Evolutionary conservation across 2,797 vertebrate genomes (phyloP).

Genomic region (Numenius phaeopus): DNA sequence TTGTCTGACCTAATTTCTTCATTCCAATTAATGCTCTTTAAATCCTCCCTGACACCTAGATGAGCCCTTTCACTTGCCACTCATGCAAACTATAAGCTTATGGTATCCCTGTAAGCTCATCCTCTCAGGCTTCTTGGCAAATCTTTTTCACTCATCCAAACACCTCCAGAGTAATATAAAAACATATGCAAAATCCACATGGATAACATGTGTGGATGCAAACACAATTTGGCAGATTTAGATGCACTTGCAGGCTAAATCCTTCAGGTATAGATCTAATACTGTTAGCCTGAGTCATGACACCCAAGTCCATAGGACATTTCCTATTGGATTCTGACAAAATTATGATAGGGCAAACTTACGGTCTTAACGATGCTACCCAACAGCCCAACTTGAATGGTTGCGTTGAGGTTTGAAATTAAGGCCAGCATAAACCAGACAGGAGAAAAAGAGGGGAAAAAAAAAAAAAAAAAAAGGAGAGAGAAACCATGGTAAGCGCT

Average conservation of each 20-base stretch:
- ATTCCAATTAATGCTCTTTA: neutral
- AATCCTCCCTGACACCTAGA: slow-evolving; percentile 15
- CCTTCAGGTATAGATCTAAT: neutral
- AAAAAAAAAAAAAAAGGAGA: fast-evolving
- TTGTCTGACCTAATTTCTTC: slow-evolving; percentile 46
- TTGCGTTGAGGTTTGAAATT: neutral
- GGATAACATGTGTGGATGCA: fast-evolving
- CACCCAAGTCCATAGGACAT: neutral
- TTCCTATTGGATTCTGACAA: neutral
- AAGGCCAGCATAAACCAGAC: neutral
- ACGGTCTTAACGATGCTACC: neutral
- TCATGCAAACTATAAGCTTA: neutral
- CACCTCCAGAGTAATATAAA: neutral
- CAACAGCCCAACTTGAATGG: neutral
- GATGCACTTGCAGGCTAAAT: neutral
- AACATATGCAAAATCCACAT: neutral
- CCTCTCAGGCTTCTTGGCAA: neutral
- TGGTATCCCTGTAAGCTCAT: neutral
- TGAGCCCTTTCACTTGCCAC: slow-evolving; percentile 27
- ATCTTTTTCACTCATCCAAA: neutral
- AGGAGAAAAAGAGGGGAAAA: fast-evolving
- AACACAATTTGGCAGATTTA: neutral
- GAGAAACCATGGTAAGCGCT: fast-evolving
- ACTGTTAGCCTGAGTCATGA: neutral
- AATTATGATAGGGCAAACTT: neutral